Evolutionary conservation across 2,113 vertebrate species (phyloP), one percentile per base, ranked within the genome.

Genomic region (Hippocampus abdominalis): DNA sequence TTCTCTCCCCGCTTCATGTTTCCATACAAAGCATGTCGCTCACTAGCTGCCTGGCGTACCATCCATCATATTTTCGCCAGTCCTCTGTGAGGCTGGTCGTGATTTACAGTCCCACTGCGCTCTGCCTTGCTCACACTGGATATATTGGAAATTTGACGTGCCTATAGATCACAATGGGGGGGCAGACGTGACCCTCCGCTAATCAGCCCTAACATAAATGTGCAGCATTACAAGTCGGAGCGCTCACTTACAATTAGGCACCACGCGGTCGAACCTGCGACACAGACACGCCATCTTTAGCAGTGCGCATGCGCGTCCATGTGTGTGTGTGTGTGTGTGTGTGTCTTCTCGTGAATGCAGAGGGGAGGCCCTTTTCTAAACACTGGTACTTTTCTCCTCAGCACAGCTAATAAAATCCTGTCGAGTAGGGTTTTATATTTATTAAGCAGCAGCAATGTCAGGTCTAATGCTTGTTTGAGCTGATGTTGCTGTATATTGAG

Each of bases 151-250:
- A 90, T 86, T 76, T 86, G 86, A 82, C 90, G 84, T 87, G 89
- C 83, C 85, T 88, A 89, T 91, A 90, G 86, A 92, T 92, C 90
- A 91, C 70, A 68, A 80, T 75, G n/a, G 76, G 83, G 82, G 81
- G 72, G 78, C 80, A 81, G 80, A 81, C 75, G 69, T 70, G 84
- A 84, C 78, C 72, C 73, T 81, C 81, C 66, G 84, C 87, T 91
- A 90, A 92, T 92, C 88, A 85, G 86, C 86, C 77, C 86, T 84
- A 90, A 88, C 86, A 83, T 84, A 89, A 84, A 77, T 79, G 82
- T 79, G 77, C 74, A 70, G 83, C 79, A 86, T 86, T 83, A 88
- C 85, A 90, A 85, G 89, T 91, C 74, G 80, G 79, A 78, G 74
- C 67, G 79, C 84, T 86, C 80, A 78, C 76, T 73, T 81, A 84